A percentile compares a stretch with the other conserved stretches of the same genome.
Conservation (phyloP, 1,140 invertebrate species). For the Fopius arisanus region DNA sequence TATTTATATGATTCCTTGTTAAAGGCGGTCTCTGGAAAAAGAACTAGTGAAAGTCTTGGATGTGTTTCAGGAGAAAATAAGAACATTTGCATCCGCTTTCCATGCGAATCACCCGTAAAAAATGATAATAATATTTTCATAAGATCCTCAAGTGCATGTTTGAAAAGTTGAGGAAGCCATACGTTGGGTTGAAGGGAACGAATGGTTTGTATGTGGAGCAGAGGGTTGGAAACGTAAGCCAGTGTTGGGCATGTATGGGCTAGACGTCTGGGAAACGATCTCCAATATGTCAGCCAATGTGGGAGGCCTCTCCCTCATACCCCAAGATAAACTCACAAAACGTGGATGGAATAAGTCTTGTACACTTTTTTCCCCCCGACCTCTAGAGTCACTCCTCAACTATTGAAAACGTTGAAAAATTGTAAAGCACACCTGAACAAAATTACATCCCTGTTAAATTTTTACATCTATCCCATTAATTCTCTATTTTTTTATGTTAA, state of each 20-base stretch:
- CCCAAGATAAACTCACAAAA: slow-evolving; percentile 5
- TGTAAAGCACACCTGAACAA: no score
- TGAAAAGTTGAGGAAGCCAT: background rate
- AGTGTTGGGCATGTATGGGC: slow-evolving; percentile 4
- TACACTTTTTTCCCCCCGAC: background rate
- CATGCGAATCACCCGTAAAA: background rate
- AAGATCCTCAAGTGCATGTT: background rate
- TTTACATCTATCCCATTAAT: no score
- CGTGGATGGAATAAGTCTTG: background rate
- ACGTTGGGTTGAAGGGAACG: background rate
- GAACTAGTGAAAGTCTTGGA: no score
- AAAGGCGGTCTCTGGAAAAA: no score
- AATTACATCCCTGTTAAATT: no score
- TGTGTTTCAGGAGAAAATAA: no score
- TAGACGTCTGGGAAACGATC: slow-evolving; percentile 20
- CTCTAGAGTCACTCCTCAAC: background rate
- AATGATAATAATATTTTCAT: background rate
- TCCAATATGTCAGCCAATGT: slow-evolving; percentile 23
- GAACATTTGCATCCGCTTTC: no score
- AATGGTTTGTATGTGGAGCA: background rate
- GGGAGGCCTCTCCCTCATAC: background rate
- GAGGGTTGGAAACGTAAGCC: background rate
- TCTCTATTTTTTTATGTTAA: no score
- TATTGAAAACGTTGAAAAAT: background rate
- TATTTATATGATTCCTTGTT: no score